Evolutionary conservation across 2,797 vertebrate genomes (phyloP), one percentile per base, ranked within the genome.

Genomic region (Enteromius treurensis): DNA sequence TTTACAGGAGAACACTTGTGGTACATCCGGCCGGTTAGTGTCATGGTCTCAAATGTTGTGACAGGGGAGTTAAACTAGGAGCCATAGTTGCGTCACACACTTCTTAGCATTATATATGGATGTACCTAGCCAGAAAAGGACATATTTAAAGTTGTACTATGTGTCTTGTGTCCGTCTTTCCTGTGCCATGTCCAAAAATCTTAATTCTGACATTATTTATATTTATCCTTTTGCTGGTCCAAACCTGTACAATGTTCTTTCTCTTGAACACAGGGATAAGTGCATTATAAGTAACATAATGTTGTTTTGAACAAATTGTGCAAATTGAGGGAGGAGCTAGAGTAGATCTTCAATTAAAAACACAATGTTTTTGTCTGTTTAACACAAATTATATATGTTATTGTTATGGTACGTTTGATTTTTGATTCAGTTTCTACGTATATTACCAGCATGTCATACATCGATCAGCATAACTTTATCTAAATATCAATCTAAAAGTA

Each of bases 1-100:
- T 58, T 67, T 80, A 85, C 87, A 85, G 86, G 90, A 90, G 88
- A 91, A 91, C 91, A 91, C 91, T 94, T 89, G 82, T 79, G 83
- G 85, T 88, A 90, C 91, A 92, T 93, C 93, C 92, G 92, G 91
- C 89, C 90, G 88, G 87, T 91, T 91, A 88, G 82, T 91, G 88
- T 90, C 91, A 90, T 79, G 82, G 90, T 90, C 86, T 85, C 29
- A 77, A 80, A 49, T 94, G 92, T 94, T 95, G 92, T 94, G 92
- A 94, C 91, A 94, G 91, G 88, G 86, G 89, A 93, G 92, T 94
- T 90, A 88, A 92, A 87, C 78, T 73, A 88, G 85, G 86, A 92
- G 91, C 91, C 90, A 91, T 92, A 89, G 90, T 92, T 85, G 81
- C 65, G 19, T 80, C 77, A 60, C n/a, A 82, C 10, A 26, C 42